phyloP scores from a whole-genome alignment of 2,888 invertebrate species.

The Cephus pygmeus region DNA sequence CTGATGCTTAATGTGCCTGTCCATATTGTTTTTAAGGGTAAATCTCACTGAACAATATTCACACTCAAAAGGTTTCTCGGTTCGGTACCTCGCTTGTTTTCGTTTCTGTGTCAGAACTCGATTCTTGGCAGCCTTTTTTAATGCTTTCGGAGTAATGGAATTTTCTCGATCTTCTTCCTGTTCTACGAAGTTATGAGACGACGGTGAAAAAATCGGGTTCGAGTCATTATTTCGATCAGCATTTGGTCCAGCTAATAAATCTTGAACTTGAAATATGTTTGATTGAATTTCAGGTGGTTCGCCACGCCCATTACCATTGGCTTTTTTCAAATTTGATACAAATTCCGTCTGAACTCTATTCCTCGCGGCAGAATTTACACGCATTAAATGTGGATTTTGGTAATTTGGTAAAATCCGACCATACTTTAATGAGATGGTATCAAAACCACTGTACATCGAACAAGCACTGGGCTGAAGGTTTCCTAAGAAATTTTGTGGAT shows the following conservation, averaged over 20 bases:
- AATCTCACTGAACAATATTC: slow-evolving; percentile 91
- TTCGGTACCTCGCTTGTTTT: slow-evolving; percentile 89
- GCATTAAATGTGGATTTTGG: slow-evolving; percentile 76
- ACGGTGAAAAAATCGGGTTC: slow-evolving; percentile 35
- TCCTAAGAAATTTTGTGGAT: slow-evolving; percentile 46
- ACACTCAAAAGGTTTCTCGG: slow-evolving; percentile 91
- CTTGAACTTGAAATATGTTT: slow-evolving; percentile 35
- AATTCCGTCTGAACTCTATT: slow-evolving; percentile 76
- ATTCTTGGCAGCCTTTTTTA: slow-evolving; percentile 92
- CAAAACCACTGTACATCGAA: slow-evolving; percentile 55
- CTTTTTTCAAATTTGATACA: slow-evolving; percentile 74
- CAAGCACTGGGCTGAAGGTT: slow-evolving; percentile 55
- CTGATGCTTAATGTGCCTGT: slow-evolving; percentile 92
- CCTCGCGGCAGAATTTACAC: slow-evolving; percentile 73
- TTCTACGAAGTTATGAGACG: slow-evolving; percentile 19
- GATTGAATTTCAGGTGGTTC: slow-evolving; percentile 57
- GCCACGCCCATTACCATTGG: slow-evolving; percentile 75
- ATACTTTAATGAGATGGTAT: slow-evolving; percentile 63
- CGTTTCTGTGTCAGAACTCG: slow-evolving; percentile 92
- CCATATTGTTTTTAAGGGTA: slow-evolving; percentile 94
- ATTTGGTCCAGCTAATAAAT: slow-evolving; percentile 21
- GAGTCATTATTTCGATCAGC: slow-evolving; percentile 38
- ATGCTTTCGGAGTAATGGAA: slow-evolving; percentile 71
- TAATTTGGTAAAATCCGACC: slow-evolving; percentile 74
- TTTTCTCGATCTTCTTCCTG: slow-evolving; percentile 44